A percentile compares a stretch with the other conserved stretches of the same genome.
phyloP scores from a whole-genome alignment of 2,888 invertebrate species.

The Nephrotoma appendiculata region DNA sequence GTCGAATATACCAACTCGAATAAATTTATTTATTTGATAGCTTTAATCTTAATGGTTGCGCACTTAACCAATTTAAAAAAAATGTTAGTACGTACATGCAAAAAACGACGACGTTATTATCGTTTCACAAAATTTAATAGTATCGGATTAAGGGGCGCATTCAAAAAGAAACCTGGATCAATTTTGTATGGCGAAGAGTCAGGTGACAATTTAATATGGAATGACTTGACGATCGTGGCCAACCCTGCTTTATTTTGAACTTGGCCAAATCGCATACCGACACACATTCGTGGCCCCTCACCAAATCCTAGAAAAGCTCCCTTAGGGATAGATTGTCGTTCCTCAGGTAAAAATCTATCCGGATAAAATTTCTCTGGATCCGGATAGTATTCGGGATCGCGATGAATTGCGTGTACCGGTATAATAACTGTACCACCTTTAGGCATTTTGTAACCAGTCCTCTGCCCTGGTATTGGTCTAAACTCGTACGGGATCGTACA shows the following conservation, averaged over 20 bases:
- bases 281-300: constrained; percentile 22
- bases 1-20: too few relatives aligned
- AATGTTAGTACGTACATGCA: too few relatives aligned
- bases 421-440: constrained; percentile 22
- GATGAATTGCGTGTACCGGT: constrained; percentile 24
- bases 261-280: constrained; percentile 17
- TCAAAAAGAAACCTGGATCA: constrained; percentile 15
- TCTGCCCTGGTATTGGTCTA: constrained; percentile 1
- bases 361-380: constrained; percentile 31
- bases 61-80: too few relatives aligned
- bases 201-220: constrained; percentile 15
- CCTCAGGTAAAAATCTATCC: constrained; percentile 25
- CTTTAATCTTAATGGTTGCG: too few relatives aligned
- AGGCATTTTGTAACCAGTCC: constrained; percentile 15
- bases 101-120: neutral
- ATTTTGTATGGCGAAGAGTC: constrained; percentile 17
- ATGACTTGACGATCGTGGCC: constrained; percentile 14
- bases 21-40: too few relatives aligned
- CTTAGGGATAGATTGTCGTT: constrained; percentile 16
- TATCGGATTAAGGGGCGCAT: constrained; percentile 4
- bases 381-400: constrained; percentile 26
- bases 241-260: constrained; percentile 17
- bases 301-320: constrained; percentile 22
- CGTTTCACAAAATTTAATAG: constrained; percentile 6
- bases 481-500: constrained; percentile 11